Evolutionary conservation across 2,113 vertebrate genomes (phyloP).

Genomic region (Brachionichthys hirsutus): DNA sequence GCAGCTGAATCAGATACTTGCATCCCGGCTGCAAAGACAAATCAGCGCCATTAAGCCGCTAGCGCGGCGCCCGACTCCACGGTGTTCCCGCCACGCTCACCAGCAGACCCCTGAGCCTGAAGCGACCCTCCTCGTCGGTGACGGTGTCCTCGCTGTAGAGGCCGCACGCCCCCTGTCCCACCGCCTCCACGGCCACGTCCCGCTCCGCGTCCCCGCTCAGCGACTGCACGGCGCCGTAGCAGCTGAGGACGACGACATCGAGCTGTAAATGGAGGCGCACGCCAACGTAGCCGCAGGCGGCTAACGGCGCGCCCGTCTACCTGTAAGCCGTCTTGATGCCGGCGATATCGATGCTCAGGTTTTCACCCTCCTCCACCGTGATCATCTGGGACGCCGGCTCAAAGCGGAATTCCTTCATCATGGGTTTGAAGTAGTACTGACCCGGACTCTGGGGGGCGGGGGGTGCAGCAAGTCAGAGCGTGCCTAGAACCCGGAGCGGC

Average conservation of each 20-base stretch:
- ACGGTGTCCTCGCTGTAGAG: conserved; percentile 94
- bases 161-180: conserved; percentile 88
- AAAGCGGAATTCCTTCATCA: conserved; percentile 99
- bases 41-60: not conserved
- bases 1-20: conserved; percentile 90
- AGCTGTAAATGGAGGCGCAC: not conserved
- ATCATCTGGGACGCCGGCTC: conserved; percentile 97
- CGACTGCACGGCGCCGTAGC: conserved; percentile 91
- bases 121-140: conserved; percentile 93
- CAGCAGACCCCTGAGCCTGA: conserved; percentile 91
- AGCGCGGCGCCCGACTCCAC: not conserved
- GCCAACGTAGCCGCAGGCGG: too few relatives aligned
- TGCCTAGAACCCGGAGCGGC: too few relatives aligned
- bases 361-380: conserved; percentile 93
- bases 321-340: conserved; percentile 88
- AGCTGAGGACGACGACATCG: conserved; percentile 71
- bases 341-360: conserved; percentile 86
- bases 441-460: conserved; percentile 86
- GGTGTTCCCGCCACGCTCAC: conserved; percentile 71
- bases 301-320: conserved; percentile 16
- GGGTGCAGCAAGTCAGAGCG: not conserved
- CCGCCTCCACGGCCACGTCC: conserved; percentile 89
- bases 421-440: conserved; percentile 98
- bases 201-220: conserved; percentile 94
- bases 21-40: conserved; percentile 85